Base-by-base conservation (phyloP, 2,797 vertebrate genomes). In the Danio albolineatus region DNA sequence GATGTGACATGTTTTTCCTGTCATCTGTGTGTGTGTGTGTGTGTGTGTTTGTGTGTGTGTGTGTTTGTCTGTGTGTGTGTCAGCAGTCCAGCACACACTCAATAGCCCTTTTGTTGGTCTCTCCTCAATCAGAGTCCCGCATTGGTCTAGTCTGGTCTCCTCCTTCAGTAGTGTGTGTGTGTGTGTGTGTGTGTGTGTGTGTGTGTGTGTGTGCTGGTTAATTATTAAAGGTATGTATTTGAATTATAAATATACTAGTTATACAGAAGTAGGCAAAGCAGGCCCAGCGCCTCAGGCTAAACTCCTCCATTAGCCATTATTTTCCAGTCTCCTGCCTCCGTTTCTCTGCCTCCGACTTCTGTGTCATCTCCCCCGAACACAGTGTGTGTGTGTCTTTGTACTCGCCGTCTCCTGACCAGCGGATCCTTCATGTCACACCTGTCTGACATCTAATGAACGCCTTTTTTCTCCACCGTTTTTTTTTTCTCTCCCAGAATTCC, bases 171-270 rank as follows among this genome's bases (percentile, higher is more conserved):
- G 97, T 96, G 95, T 93, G n/a, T n/a, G n/a, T n/a, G 97, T 96
- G 95, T 93, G 97, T 96, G 95, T 93, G 97, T 96, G 95, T 93
- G 97, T 96, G 95, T 93, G 97, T 96, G 95, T 93, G 97, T 96
- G 95, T 93, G 97, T 96, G 95, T 93, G 97, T 96, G 95, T 93
- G 94, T 93, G 90, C 95, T 94, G 95, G 96, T 99, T 99, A 98
- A 99, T 99, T 98, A 98, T 99, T 98, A 97, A 99, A 98, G 96
- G 96, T 98, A 98, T 98, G 98, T 97, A 99, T 98, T 98, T 98
- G 97, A 98, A 99, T 99, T 98, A 99, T 99, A 98, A 98, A 99
- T 99, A 98, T 98, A 98, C 97, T 99, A 98, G 97, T 98, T 99
- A 98, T 98, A 98, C 97, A 97, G 97, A 96, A 97, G 96, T 98